Evolutionary conservation across 2,113 vertebrate genomes (phyloP), one percentile per base, ranked within the genome.

Genomic region (Boulengeromyrus knoepffleri): DNA sequence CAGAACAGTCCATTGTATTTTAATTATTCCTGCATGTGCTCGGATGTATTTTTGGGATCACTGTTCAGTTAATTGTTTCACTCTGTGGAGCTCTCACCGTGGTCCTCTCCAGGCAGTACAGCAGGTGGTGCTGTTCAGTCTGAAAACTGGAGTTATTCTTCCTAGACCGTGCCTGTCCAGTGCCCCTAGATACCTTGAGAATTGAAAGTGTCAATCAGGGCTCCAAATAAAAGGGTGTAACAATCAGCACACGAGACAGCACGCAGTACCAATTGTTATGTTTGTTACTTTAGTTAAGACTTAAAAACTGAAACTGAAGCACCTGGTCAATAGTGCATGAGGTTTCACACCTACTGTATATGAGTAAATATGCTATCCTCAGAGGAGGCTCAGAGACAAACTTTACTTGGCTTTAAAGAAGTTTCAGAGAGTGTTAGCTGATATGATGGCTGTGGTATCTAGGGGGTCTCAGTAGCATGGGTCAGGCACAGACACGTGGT

Each of bases 31-130:
- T n/a, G 8, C 62, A 66, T 31, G 9, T 66, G n/a, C n/a, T 66
- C 8, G 5, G n/a, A 12, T 66, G 8, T 27, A 66, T 12, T 66
- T 50, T 10, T 49, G 45, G 6, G 84, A 46, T 85, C 62, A 27
- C 62, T 66, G 62, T 27, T 10, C 24, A 27, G n/a, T 62, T 58
- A 24, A 58, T 58, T 9, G 24, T 27, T 62, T 66, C 62, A 27
- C 58, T n/a, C 24, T n/a, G 8, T 27, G 24, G 46, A 90, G 90
- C 91, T 85, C 91, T 52, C 47, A 89, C 88, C 47, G 88, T 89
- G 70, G 70, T 39, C 70, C 52, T 89, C 88, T 89, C 88, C 88
- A 80, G 47, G 66, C 66, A 89, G 70, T 89, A 47, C 27, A 80
- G 46, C 66, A 89, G 88, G 31, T 89, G 88, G 46, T 80, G 88